Evolutionary conservation across 2,888 invertebrate species (phyloP).

Genomic region (Syrista parreyssii): DNA sequence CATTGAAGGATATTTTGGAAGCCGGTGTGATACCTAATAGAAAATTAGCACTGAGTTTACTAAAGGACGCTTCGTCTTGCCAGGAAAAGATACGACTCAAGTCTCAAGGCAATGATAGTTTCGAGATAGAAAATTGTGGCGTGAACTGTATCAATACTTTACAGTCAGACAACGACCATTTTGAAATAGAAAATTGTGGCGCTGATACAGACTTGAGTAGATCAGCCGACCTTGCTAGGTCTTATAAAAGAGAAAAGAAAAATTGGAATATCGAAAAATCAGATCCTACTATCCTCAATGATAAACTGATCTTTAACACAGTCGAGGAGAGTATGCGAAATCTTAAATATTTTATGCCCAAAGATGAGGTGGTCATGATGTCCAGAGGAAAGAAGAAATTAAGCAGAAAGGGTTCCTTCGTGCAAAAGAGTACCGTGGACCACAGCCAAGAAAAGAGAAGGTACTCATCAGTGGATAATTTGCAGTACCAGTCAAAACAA

Average conservation of each 20-base stretch:
- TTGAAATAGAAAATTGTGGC: slow-evolving; percentile 18
- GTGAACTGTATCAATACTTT: slow-evolving; percentile 24
- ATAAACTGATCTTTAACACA: slow-evolving; percentile 1
- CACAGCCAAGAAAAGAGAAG: slow-evolving; percentile 50
- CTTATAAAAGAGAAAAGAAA: background rate
- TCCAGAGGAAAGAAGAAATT: slow-evolving; percentile 43
- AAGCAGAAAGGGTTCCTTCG: slow-evolving; percentile 52
- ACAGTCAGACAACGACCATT: slow-evolving; percentile 3
- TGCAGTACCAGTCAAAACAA: slow-evolving; percentile 45
- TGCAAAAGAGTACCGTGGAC: slow-evolving; percentile 36
- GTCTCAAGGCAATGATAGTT: slow-evolving; percentile 31
- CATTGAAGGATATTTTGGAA: background rate
- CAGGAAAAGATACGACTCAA: background rate
- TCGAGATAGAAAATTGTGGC: slow-evolving; percentile 58
- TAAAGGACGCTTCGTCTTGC: slow-evolving; percentile 3
- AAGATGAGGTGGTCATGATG: slow-evolving; percentile 43
- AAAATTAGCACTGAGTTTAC: background rate
- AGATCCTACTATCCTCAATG: background rate
- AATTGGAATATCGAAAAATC: background rate
- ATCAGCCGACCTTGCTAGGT: background rate
- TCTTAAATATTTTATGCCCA: slow-evolving; percentile 42
- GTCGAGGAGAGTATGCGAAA: slow-evolving; percentile 14
- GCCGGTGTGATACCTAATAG: background rate
- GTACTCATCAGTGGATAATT: slow-evolving; percentile 61
- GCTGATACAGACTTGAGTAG: background rate